These are phyloP conservation scores for Centropyge bicolor DNA, from an alignment of 2,797 vertebrate species.

Conservation along the genomic window DNA sequence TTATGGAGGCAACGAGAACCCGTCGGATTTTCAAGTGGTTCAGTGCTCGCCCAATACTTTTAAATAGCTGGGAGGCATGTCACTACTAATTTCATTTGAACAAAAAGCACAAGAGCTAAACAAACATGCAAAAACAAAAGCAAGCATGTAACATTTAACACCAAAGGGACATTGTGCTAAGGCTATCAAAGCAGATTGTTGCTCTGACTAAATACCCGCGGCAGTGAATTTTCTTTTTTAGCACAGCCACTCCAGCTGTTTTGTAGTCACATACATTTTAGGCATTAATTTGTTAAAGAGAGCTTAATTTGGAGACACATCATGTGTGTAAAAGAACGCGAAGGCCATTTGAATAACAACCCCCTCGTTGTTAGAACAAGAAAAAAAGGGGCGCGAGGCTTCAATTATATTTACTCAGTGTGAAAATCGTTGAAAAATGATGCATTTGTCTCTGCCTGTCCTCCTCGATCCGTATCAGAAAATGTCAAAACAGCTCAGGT, in stretches of 20 bases:
- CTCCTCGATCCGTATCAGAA: constrained; percentile 35
- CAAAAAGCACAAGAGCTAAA: constrained; percentile 58
- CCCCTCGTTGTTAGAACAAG: constrained; percentile 15
- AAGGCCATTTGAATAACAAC: constrained; percentile 58
- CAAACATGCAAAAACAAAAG: constrained; percentile 63
- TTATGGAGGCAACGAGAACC: constrained; percentile 61
- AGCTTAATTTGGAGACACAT: constrained; percentile 39
- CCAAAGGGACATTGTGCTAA: constrained; percentile 42
- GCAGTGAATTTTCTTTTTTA: constrained; percentile 34
- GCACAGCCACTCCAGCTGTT: constrained; percentile 40
- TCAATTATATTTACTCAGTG: constrained; percentile 51
- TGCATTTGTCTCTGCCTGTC: constrained; percentile 57
- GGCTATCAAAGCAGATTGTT: constrained; percentile 62
- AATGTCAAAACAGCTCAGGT: constrained; percentile 56
- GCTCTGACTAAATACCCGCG: constrained; percentile 54
- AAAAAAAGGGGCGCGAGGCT: constrained; percentile 19
- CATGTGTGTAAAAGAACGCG: constrained; percentile 36
- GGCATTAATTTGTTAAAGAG: constrained; percentile 54
- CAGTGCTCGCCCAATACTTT: constrained; percentile 41
- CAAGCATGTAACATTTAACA: constrained; percentile 52
- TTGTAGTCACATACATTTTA: constrained; percentile 62
- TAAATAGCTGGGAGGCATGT: constrained; percentile 62
- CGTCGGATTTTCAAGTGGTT: constrained; percentile 48
- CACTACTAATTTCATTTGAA: constrained; percentile 59
- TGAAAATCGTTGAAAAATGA: constrained; percentile 56